Percentiles rank a stretch among this genome's conserved stretches.
Evolutionary conservation across 2,888 invertebrate species (phyloP).

Genomic region (Tetranychus truncatus): DNA sequence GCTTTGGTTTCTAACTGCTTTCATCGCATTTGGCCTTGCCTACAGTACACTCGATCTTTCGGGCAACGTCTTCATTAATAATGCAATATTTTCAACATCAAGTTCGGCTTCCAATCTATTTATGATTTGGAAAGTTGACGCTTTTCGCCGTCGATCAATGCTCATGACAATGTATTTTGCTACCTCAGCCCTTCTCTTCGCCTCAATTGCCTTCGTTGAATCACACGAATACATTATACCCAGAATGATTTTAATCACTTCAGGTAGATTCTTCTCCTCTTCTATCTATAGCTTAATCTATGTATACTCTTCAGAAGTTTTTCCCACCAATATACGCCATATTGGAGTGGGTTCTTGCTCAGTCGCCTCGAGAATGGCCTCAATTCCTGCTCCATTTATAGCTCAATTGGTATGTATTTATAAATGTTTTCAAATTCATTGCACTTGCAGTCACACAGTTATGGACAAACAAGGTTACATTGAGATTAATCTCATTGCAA

Average conservation of each 20-base stretch:
- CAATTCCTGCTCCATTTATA: constrained; percentile 10
- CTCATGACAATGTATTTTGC: neutral
- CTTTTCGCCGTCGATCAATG: neutral
- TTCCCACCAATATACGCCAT: constrained; percentile 12
- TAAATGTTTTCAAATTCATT: neutral
- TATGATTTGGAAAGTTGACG: neutral
- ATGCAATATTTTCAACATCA: neutral
- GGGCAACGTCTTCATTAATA: neutral
- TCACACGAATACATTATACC: neutral
- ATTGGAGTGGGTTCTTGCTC: constrained; percentile 7
- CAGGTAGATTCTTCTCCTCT: neutral
- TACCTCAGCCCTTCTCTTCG: neutral
- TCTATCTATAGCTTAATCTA: neutral
- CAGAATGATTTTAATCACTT: neutral
- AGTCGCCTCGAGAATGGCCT: constrained; percentile 6
- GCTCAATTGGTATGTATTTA: neutral
- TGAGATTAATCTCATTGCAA: too few relatives aligned
- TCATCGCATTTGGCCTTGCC: neutral
- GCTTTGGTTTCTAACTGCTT: neutral
- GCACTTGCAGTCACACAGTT: too few relatives aligned
- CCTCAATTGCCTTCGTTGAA: neutral
- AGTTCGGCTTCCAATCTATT: neutral
- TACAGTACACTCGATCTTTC: constrained; percentile 4
- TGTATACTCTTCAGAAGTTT: neutral
- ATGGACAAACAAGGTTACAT: too few relatives aligned